Conservation (phyloP, 2,888 invertebrate genomes). For the Apamea crenata region DNA sequence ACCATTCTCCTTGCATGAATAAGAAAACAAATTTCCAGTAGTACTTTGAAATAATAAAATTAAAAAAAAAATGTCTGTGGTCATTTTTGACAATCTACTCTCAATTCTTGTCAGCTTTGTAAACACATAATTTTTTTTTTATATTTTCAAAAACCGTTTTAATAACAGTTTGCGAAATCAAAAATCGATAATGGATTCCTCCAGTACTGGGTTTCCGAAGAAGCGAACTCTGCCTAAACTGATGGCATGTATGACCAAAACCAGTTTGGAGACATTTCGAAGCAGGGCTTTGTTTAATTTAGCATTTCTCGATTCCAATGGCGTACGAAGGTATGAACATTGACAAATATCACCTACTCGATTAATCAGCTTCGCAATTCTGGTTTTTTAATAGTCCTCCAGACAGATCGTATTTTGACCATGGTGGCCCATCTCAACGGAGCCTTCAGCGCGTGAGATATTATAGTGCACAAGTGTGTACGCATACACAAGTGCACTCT, state of each 20-base stretch:
- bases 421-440: no score
- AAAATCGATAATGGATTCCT: conserved; percentile 14
- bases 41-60: not conserved
- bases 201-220: conserved; percentile 36
- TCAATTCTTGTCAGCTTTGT: not conserved
- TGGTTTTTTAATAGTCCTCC: no score
- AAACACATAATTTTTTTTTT: not conserved
- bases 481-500: no score
- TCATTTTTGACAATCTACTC: conserved; percentile 26
- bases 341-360: not conserved
- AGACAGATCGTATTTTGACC: no score
- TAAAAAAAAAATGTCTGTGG: not conserved
- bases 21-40: not conserved
- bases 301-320: conserved; percentile 81
- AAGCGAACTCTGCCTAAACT: conserved; percentile 82
- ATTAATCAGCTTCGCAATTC: not conserved
- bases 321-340: conserved; percentile 81
- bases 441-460: no score
- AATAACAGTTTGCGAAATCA: not conserved
- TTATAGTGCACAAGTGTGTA: no score
- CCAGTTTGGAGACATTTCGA: conserved; percentile 82
- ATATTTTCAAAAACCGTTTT: not conserved
- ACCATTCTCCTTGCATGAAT: not conserved
- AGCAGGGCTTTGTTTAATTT: conserved; percentile 80
- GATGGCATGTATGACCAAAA: conserved; percentile 86